A percentile compares a stretch with the other conserved stretches of the same genome.
Evolutionary conservation across 2,113 vertebrate genomes (phyloP).

Genomic region (Antechinus stuartii): DNA sequence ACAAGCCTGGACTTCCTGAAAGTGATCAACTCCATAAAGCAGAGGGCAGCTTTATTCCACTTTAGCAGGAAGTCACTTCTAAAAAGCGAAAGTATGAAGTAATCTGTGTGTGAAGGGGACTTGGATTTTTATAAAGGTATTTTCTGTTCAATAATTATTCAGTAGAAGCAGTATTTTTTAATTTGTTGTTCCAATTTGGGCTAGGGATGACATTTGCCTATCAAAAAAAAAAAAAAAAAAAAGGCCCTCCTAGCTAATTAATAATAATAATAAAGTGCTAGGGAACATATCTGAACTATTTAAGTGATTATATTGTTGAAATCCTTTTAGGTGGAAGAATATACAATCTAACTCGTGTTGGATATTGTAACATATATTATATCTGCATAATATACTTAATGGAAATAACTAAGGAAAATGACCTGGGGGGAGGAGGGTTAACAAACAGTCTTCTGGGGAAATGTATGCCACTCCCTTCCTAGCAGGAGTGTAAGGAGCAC

Average conservation of each 20-base stretch:
- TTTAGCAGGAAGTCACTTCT: conserved; percentile 6
- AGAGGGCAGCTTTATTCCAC: not conserved
- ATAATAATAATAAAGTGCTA: not conserved
- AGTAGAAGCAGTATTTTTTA: not conserved
- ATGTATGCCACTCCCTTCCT: not conserved
- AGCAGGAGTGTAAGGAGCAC: not conserved
- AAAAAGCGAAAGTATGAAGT: not conserved
- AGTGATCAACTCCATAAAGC: not conserved
- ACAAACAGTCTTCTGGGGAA: not conserved
- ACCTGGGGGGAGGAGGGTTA: not conserved
- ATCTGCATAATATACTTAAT: not conserved
- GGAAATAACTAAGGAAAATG: not conserved
- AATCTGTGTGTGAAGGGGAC: not conserved
- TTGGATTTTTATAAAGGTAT: not conserved
- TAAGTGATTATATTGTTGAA: not conserved
- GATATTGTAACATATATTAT: not conserved
- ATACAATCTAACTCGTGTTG: not conserved
- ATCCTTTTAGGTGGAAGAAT: not conserved
- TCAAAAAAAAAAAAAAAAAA: not conserved
- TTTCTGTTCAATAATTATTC: not conserved
- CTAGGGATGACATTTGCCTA: not conserved
- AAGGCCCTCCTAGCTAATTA: not conserved
- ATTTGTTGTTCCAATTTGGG: not conserved
- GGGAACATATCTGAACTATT: not conserved
- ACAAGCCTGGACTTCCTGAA: not conserved